phyloP scores from a whole-genome alignment of 2,113 vertebrate genomes.

The Todiramphus saurophagus region DNA sequence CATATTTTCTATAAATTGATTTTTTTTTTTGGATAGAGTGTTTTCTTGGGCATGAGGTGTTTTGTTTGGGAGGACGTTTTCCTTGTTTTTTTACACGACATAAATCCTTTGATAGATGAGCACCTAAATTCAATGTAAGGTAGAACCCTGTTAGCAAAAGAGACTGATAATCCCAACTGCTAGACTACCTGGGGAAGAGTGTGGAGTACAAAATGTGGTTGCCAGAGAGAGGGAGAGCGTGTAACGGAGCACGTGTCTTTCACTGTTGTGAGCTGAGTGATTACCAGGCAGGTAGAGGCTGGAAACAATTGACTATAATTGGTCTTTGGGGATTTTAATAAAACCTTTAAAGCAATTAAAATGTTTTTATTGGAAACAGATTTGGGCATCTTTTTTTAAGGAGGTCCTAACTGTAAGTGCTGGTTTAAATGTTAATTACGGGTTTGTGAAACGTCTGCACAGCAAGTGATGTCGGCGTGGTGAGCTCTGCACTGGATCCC shows the following conservation, averaged over 20 bases:
- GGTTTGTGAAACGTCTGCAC: neutral
- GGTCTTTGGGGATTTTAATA: slow-evolving; percentile 48
- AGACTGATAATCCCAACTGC: neutral
- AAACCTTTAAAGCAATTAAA: slow-evolving; percentile 58
- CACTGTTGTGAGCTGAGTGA: neutral
- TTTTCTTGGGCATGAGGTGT: neutral
- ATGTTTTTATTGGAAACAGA: slow-evolving; percentile 55
- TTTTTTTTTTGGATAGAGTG: neutral
- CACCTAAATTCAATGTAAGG: neutral
- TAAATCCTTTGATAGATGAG: neutral
- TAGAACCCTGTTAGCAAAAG: neutral
- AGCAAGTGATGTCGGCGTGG: neutral
- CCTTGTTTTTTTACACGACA: neutral
- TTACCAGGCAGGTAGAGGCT: slow-evolving; percentile 28
- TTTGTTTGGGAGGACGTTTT: neutral
- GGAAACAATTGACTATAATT: slow-evolving; percentile 38
- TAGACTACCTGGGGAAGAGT: neutral
- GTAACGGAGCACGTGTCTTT: neutral
- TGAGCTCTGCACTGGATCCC: neutral
- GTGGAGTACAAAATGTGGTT: neutral
- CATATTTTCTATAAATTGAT: neutral
- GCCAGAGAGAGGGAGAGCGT: neutral
- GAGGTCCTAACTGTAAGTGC: neutral
- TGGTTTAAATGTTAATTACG: slow-evolving; percentile 31
- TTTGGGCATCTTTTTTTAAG: slow-evolving; percentile 2